A percentile compares a stretch with the other conserved stretches of the same genome.
Conservation (phyloP, 64 coral and sea anemone species). For the Actinia equina region DNA sequence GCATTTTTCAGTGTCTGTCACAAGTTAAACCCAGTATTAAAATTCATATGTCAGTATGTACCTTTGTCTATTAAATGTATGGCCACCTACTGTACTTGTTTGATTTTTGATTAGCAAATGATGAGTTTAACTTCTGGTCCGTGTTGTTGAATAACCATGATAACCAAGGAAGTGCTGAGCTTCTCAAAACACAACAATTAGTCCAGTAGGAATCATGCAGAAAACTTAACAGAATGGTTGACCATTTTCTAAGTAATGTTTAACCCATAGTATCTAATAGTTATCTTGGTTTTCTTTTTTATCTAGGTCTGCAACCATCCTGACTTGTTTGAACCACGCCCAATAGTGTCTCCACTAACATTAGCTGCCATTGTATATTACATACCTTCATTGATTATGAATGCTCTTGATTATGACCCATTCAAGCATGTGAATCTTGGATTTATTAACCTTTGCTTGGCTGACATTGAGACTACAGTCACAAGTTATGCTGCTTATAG, state of each 20-base stretch:
- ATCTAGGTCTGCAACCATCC: slow-evolving; percentile 97
- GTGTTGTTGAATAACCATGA: slow-evolving; percentile 29
- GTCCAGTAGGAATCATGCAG: not conserved
- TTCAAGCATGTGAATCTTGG: slow-evolving; percentile 71
- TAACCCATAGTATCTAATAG: not conserved
- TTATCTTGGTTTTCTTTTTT: not conserved
- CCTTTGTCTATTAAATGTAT: not conserved
- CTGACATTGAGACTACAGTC: slow-evolving; percentile 82
- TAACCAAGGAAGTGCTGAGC: slow-evolving; percentile 29
- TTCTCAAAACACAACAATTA: not conserved
- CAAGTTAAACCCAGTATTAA: not conserved
- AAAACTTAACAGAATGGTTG: no score
- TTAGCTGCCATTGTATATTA: slow-evolving; percentile 69
- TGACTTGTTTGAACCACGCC: slow-evolving; percentile 94
- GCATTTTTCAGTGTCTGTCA: not conserved
- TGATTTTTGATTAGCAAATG: slow-evolving; percentile 9
- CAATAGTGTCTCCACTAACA: slow-evolving; percentile 78
- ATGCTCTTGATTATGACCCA: slow-evolving; percentile 80
- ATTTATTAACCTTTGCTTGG: slow-evolving; percentile 78
- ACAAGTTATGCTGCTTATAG: slow-evolving; percentile 85
- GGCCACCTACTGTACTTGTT: not conserved
- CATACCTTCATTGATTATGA: slow-evolving; percentile 76
- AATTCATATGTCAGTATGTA: not conserved
- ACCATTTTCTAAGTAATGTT: no score
- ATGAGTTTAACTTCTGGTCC: slow-evolving; percentile 42